Evolutionary conservation across 2,797 vertebrate species (phyloP).

Genomic region (Enteromius viviparus): DNA sequence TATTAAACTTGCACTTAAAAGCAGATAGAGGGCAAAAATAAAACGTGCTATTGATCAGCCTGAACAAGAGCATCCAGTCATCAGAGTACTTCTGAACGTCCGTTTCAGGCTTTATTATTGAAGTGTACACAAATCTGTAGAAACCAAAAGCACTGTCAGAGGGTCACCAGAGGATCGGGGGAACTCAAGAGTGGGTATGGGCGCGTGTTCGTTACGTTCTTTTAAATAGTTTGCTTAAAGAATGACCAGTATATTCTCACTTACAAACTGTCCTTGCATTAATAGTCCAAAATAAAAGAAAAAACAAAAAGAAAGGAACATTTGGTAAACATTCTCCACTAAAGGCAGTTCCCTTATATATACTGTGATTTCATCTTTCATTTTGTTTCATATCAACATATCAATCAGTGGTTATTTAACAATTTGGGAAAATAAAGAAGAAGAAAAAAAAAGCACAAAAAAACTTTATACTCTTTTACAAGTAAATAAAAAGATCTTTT

Average conservation of each 20-base stretch:
- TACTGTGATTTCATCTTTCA: constrained; percentile 91
- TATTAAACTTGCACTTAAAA: constrained; percentile 84
- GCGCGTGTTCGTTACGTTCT: constrained; percentile 59
- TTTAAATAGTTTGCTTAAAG: constrained; percentile 92
- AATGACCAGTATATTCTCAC: constrained; percentile 92
- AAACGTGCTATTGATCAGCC: constrained; percentile 85
- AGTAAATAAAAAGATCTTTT: constrained; percentile 96
- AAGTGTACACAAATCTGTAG: constrained; percentile 86
- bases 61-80: constrained; percentile 87
- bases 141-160: constrained; percentile 88
- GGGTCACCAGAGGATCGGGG: constrained; percentile 84
- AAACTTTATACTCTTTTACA: constrained; percentile 99
- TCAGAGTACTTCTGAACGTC: constrained; percentile 87
- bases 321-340: constrained; percentile 98
- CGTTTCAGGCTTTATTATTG: constrained; percentile 94
- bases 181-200: constrained; percentile 78
- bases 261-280: constrained; percentile 86
- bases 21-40: constrained; percentile 83
- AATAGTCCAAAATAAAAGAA: constrained; percentile 76
- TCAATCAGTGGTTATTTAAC: constrained; percentile 99
- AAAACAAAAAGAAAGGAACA: constrained; percentile 82
- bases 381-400: constrained; percentile 97
- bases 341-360: constrained; percentile 97
- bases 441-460: constrained; percentile 79
- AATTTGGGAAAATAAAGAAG: constrained; percentile 90